phyloP scores from a whole-genome alignment of 2,888 invertebrate species.

The Drosophila paranaensis region DNA sequence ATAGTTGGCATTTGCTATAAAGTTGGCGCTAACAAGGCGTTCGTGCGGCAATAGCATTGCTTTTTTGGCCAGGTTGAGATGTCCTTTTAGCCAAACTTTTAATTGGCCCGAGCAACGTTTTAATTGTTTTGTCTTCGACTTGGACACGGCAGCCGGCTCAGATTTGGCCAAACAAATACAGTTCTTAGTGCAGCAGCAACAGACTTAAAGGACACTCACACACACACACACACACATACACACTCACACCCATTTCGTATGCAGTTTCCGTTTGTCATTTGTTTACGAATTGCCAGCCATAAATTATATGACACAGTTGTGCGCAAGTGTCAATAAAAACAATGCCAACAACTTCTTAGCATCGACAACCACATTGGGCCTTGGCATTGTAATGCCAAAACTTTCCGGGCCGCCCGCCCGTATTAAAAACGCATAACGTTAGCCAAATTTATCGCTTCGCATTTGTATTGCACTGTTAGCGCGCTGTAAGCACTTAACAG shows the following conservation, averaged over 20 bases:
- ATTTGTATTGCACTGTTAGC: constrained; percentile 16
- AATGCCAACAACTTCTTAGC: constrained; percentile 30
- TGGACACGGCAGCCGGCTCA: constrained; percentile 20
- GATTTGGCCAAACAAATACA: constrained; percentile 3
- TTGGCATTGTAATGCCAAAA: constrained; percentile 53
- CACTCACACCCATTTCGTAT: not conserved
- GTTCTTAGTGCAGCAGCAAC: constrained; percentile 37
- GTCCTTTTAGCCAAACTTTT: constrained; percentile 67
- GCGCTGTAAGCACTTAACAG: constrained; percentile 20
- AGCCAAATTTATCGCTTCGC: constrained; percentile 53
- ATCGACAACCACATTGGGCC: constrained; percentile 35
- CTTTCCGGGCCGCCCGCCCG: constrained; percentile 25
- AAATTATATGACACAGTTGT: constrained; percentile 71
- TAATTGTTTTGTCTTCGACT: constrained; percentile 60
- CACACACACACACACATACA: constrained; percentile 7
- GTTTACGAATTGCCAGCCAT: constrained; percentile 47
- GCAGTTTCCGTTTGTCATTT: constrained; percentile 21
- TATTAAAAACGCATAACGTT: constrained; percentile 63
- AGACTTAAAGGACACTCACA: constrained; percentile 15
- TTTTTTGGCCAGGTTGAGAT: constrained; percentile 60
- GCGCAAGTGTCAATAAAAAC: constrained; percentile 71
- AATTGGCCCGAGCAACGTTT: constrained; percentile 70
- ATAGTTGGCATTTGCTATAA: constrained; percentile 71
- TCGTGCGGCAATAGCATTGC: constrained; percentile 58
- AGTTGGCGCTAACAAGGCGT: constrained; percentile 76